Evolutionary conservation across 2,888 invertebrate genomes (phyloP).

Genomic region (Cylindroiulus punctatus): DNA sequence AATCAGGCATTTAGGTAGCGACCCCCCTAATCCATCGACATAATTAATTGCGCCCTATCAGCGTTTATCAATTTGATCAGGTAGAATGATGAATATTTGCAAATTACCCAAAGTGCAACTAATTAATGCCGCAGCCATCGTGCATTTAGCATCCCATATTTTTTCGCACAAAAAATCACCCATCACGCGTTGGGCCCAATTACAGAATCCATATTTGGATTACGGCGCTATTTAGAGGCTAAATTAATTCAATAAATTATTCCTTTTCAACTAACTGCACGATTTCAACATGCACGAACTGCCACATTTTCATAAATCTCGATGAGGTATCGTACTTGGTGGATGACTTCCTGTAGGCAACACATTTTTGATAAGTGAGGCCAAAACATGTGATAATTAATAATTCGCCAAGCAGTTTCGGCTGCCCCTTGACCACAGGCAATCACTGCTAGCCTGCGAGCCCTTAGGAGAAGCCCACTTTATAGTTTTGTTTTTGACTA

Average conservation of each 20-base stretch:
- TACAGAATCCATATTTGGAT: not conserved
- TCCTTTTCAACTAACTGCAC: not conserved
- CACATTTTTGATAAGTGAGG: too few species aligned
- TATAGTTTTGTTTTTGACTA: too few species aligned
- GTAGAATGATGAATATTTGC: not conserved
- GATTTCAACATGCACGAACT: not conserved
- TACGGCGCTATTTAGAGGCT: not conserved
- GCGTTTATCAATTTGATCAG: conserved; percentile 24
- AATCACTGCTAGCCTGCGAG: too few species aligned
- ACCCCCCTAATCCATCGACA: not conserved
- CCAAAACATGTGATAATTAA: too few species aligned
- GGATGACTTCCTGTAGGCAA: too few species aligned
- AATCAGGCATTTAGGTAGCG: not conserved
- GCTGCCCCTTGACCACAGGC: too few species aligned
- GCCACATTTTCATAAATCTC: not conserved
- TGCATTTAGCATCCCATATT: not conserved
- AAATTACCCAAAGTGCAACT: conserved; percentile 9
- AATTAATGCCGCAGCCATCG: not conserved
- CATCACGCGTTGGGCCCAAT: not conserved
- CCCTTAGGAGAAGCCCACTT: too few species aligned
- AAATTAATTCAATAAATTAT: conserved; percentile 8
- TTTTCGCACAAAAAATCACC: not conserved
- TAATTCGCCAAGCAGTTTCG: too few species aligned
- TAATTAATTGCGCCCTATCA: not conserved
- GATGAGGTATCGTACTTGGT: too few species aligned